Evolutionary conservation across 2,113 vertebrate genomes (phyloP).

Genomic region (Mastomys coucha): DNA sequence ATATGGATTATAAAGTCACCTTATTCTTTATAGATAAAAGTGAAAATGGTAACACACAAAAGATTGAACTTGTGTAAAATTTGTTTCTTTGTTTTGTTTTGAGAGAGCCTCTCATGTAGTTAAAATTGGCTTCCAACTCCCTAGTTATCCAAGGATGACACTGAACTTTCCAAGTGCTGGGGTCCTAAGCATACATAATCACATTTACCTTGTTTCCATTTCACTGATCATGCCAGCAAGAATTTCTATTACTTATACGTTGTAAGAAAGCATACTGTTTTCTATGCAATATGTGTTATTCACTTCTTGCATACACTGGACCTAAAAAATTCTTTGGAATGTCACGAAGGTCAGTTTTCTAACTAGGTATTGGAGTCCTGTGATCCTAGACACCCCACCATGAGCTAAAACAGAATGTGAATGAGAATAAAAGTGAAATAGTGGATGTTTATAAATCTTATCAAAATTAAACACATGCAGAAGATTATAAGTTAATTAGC

Average conservation of each 20-base stretch:
- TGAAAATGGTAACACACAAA: conserved; percentile 20
- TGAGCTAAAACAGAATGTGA: conserved; percentile 39
- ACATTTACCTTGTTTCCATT: not conserved
- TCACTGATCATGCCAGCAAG: conserved; percentile 19
- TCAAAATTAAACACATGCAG: conserved; percentile 19
- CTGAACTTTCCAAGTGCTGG: not conserved
- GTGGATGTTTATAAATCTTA: not conserved
- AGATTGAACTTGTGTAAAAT: not conserved
- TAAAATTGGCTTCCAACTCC: not conserved
- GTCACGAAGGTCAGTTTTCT: not conserved
- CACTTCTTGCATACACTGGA: not conserved
- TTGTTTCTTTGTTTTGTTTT: not conserved
- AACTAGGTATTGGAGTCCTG: conserved; percentile 25
- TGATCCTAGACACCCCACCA: not conserved
- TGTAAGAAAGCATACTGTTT: not conserved
- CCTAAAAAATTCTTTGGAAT: conserved; percentile 9
- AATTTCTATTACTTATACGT: not conserved
- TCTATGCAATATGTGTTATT: conserved; percentile 3
- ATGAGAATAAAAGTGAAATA: not conserved
- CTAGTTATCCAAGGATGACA: not conserved
- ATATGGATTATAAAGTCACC: conserved; percentile 19
- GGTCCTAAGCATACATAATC: not conserved
- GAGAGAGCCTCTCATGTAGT: not conserved
- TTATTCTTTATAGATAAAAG: conserved; percentile 3
- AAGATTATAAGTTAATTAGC: conserved; percentile 1